These are phyloP conservation scores for Phalacrocorax pelagicus DNA, from an alignment of 2,113 vertebrate genomes.

Conservation along the genomic window DNA sequence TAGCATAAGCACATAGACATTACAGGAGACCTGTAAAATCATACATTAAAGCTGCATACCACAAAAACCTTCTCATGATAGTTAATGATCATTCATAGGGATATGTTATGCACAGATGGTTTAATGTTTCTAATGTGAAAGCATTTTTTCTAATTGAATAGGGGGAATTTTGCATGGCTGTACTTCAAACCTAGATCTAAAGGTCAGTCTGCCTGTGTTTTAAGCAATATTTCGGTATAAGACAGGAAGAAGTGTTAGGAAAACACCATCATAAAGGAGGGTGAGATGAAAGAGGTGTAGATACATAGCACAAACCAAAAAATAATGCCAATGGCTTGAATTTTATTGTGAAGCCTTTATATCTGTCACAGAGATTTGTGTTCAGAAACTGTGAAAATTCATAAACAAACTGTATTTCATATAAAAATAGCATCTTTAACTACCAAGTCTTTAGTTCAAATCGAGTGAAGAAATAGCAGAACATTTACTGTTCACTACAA, in stretches of 20 bases:
- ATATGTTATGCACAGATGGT: background rate
- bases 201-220: background rate
- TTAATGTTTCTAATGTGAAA: background rate
- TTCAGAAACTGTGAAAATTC: background rate
- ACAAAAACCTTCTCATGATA: background rate
- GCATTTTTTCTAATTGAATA: background rate
- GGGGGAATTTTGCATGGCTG: background rate
- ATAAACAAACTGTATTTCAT: background rate
- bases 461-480: background rate
- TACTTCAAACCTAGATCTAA: background rate
- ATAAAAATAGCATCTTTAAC: background rate
- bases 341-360: background rate
- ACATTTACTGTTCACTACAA: background rate
- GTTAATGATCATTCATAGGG: background rate
- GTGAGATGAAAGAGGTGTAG: background rate
- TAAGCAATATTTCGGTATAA: background rate
- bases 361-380: background rate
- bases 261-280: background rate
- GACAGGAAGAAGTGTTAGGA: background rate
- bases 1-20: background rate
- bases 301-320: background rate
- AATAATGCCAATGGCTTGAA: background rate
- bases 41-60: background rate
- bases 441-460: background rate
- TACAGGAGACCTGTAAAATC: background rate